These are phyloP conservation scores for Alfaro cultratus DNA, from an alignment of 2,797 vertebrate species.

Conservation along the genomic window DNA sequence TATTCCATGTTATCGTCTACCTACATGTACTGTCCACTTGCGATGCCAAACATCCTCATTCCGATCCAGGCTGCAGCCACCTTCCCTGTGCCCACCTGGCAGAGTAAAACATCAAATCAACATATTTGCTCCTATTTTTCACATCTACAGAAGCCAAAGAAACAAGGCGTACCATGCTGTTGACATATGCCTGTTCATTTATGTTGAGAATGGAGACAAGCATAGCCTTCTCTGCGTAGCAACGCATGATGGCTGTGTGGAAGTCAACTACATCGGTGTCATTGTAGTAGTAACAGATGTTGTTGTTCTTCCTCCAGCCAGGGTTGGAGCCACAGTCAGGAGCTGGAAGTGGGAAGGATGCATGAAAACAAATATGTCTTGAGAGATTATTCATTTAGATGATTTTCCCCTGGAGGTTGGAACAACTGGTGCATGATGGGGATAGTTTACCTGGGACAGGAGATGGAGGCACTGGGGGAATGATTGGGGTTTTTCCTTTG, in stretches of 20 bases:
- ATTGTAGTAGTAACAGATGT: conserved; percentile 84
- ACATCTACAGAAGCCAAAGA: not conserved
- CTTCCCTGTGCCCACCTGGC: conserved; percentile 81
- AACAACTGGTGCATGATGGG: not conserved
- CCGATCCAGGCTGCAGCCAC: conserved; percentile 79
- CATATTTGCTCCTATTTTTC: not conserved
- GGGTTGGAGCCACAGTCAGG: conserved; percentile 80
- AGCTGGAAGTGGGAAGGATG: conserved; percentile 54
- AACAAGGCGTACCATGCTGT: conserved; percentile 71
- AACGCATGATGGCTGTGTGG: conserved; percentile 62
- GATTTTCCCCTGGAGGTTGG: not conserved
- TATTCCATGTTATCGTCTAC: conserved; percentile 20
- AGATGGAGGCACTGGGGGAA: conserved; percentile 74
- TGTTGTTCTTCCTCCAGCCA: conserved; percentile 80
- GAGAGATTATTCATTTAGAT: not conserved
- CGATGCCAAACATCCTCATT: conserved; percentile 69
- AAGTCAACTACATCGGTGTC: conserved; percentile 82
- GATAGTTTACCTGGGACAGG: conserved; percentile 64
- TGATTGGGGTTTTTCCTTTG: conserved; percentile 74
- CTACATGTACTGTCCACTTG: conserved; percentile 74
- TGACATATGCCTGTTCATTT: conserved; percentile 77
- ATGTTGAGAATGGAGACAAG: conserved; percentile 76
- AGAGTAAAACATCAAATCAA: not conserved
- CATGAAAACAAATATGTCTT: not conserved
- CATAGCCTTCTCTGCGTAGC: conserved; percentile 71